Base-by-base conservation (phyloP, 2,113 vertebrate genomes). In the Ardeotis arabs region DNA sequence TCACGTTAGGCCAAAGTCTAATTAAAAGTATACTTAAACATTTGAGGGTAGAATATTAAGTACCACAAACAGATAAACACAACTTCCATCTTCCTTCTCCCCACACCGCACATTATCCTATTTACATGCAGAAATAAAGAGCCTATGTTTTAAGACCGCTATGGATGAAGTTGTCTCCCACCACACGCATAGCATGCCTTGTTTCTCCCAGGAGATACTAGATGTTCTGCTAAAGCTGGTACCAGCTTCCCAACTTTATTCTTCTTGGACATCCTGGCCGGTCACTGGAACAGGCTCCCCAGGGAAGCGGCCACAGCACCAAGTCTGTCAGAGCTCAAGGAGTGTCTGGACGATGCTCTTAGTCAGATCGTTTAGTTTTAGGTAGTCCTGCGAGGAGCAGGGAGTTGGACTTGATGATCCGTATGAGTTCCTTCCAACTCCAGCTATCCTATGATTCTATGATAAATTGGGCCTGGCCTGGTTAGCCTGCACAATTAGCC, bases 281-380 rank as follows among this genome's bases (percentile, higher is more conserved):
- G 37, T 53, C 55, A n/a, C 27, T 73, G 62, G 15, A 24, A 22
- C 17, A 76, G 81, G 23, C 5, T 84, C 12, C 25, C 12, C 47
- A 47, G 44, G 62, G 12, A 37, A 14, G 21, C 5, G 56, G 23
- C 59, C 31, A 28, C 2, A 1, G 44, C 55, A 53, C 17, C 0
- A 23, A 41, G 17, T 2, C 35, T 75, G 45, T 1, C 50, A 70
- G 39, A 62, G 21, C 27, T 66, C 45, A 31, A 8, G 87, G n/a
- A 69, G 50, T 4, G 14, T 6, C 35, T 56, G 39, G 24, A 14
- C 0, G 5, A 56, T 19, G 35, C 8, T 56, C 22, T 47, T 8
- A 27, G 17, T 29, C 16, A 44, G 14, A 2, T 6, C 8, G 23
- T 55, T 80, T 24, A 10, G 7, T 56, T 93, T 76, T 45, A 19